These are phyloP conservation scores for Acanthurus leucopareius DNA, from an alignment of 2,797 vertebrate species.

Conservation along the genomic window DNA sequence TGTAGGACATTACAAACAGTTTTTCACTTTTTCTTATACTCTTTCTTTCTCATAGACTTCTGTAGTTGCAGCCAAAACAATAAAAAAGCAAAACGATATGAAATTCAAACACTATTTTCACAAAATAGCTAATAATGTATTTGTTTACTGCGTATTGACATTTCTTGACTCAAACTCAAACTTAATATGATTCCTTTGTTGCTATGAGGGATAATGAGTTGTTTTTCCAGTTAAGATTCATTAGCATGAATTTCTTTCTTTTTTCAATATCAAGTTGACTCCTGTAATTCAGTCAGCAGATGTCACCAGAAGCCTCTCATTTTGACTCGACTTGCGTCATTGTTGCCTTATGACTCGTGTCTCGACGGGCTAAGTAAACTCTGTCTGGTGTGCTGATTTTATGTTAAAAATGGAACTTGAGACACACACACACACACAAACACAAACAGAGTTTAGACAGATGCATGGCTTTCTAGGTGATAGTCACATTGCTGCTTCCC, in stretches of 20 bases:
- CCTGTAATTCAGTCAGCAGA: constrained; percentile 69
- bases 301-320: constrained; percentile 70
- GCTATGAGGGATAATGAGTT: background rate
- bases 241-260: background rate
- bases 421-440: background rate
- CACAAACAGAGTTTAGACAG: background rate
- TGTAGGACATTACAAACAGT: too few relatives aligned
- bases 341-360: constrained; percentile 47
- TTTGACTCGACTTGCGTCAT: constrained; percentile 36
- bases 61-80: background rate
- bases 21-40: background rate
- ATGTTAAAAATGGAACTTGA: constrained; percentile 37
- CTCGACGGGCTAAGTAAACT: constrained; percentile 44
- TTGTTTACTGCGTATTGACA: too few relatives aligned
- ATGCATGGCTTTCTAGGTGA: background rate
- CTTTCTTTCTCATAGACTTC: background rate
- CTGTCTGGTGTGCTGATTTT: constrained; percentile 10
- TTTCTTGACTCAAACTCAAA: background rate
- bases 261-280: constrained; percentile 2
- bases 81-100: background rate
- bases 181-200: background rate
- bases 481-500: background rate
- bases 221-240: background rate
- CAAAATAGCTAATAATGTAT: too few relatives aligned
- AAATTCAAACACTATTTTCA: background rate